These are phyloP conservation scores for Trichomycterus rosablanca DNA, from an alignment of 2,113 vertebrate genomes.

Conservation along the genomic window DNA sequence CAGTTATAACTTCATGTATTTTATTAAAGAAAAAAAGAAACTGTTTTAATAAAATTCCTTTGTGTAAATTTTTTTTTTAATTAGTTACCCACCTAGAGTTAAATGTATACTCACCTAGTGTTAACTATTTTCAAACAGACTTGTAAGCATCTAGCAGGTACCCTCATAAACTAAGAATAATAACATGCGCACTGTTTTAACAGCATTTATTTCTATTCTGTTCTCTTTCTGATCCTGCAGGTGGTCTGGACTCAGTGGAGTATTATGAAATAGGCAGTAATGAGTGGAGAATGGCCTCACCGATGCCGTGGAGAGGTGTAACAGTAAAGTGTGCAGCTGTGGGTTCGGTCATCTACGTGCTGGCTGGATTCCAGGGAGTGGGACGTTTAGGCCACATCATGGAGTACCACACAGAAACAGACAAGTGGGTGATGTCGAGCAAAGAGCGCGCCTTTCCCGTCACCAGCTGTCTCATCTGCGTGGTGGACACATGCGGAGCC, in stretches of 20 bases:
- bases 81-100: too few species aligned
- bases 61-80: too few species aligned
- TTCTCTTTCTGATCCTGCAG: slow-evolving; percentile 54
- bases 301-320: slow-evolving; percentile 94
- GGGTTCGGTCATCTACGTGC: slow-evolving; percentile 83
- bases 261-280: slow-evolving; percentile 91
- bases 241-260: slow-evolving; percentile 91
- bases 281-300: slow-evolving; percentile 86
- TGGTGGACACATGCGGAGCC: slow-evolving; percentile 93
- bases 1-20: too few species aligned
- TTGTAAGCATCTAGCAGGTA: too few species aligned
- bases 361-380: slow-evolving; percentile 95
- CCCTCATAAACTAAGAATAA: too few species aligned
- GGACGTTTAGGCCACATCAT: slow-evolving; percentile 88
- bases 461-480: slow-evolving; percentile 93
- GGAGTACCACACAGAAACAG: slow-evolving; percentile 89
- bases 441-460: slow-evolving; percentile 95
- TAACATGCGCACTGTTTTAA: too few species aligned
- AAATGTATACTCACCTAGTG: too few species aligned
- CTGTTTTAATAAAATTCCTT: too few species aligned
- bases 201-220: not conserved
- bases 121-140: too few species aligned
- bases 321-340: slow-evolving; percentile 95
- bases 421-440: slow-evolving; percentile 84
- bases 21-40: too few species aligned